These are phyloP conservation scores for Trichoplusia ni DNA, from an alignment of 1,140 invertebrate genomes.

Conservation along the genomic window DNA sequence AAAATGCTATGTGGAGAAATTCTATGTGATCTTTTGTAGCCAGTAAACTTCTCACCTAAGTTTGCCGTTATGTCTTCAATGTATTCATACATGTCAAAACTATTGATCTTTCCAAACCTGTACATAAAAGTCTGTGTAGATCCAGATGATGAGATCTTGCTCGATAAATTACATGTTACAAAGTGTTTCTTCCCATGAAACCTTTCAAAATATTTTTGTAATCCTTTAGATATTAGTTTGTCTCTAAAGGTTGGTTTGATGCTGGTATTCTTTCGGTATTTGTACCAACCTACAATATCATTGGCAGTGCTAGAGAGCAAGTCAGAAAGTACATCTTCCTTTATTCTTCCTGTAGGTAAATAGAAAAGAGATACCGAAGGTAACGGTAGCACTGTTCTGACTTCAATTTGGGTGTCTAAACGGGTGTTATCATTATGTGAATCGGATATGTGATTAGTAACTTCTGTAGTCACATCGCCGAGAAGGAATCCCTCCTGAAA, in stretches of 20 bases:
- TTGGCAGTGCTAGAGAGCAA: constrained; percentile 78
- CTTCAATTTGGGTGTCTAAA: constrained; percentile 82
- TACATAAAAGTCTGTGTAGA: constrained; percentile 84
- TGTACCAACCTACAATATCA: constrained; percentile 85
- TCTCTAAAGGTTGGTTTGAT: constrained; percentile 82
- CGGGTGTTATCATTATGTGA: constrained; percentile 83
- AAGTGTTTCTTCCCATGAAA: constrained; percentile 74
- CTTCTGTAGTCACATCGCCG: constrained; percentile 82
- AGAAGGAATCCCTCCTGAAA: constrained; percentile 86
- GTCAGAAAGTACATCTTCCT: constrained; percentile 78
- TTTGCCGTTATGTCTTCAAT: constrained; percentile 77
- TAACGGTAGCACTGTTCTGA: constrained; percentile 82
- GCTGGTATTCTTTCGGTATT: constrained; percentile 80
- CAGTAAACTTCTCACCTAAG: constrained; percentile 75
- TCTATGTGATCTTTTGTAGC: constrained; percentile 64
- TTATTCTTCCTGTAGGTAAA: constrained; percentile 81
- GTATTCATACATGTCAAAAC: constrained; percentile 74
- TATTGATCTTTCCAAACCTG: constrained; percentile 78
- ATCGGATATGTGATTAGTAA: constrained; percentile 86
- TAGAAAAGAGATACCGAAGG: constrained; percentile 81
- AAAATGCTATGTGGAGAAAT: constrained; percentile 64
- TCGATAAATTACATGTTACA: constrained; percentile 82
- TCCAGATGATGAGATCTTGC: constrained; percentile 63
- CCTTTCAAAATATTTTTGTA: constrained; percentile 81
- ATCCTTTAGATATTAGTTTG: constrained; percentile 82